Evolutionary conservation across 2,797 vertebrate genomes (phyloP).

Genomic region (Chrysocyon brachyurus): DNA sequence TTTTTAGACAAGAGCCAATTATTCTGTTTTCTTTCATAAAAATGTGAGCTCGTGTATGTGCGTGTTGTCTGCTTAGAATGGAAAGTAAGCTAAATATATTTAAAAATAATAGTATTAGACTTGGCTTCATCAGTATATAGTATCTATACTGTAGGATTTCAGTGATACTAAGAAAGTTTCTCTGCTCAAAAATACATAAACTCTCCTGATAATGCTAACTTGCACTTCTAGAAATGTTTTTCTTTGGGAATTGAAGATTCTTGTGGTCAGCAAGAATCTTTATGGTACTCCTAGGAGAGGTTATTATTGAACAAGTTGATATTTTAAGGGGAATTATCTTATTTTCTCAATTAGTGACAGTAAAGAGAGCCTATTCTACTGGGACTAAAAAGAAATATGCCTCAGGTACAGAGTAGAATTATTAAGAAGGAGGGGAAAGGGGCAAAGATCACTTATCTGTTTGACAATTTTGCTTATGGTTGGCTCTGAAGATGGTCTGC

Average conservation of each 20-base stretch:
- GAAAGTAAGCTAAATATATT: constrained; percentile 6
- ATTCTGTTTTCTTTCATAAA: background rate
- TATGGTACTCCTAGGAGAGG: background rate
- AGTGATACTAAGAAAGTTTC: background rate
- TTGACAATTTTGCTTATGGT: constrained; percentile 21
- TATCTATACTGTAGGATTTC: background rate
- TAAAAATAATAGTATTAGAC: background rate
- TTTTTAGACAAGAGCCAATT: background rate
- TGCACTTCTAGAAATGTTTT: constrained; percentile 26
- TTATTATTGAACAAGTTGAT: background rate
- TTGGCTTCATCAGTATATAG: background rate
- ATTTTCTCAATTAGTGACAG: constrained; percentile 60
- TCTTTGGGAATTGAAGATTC: constrained; percentile 36
- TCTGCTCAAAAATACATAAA: constrained; percentile 16
- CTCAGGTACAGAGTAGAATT: background rate
- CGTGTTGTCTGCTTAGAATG: background rate
- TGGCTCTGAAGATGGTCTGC: background rate
- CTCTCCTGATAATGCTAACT: background rate
- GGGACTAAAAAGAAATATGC: background rate
- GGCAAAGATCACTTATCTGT: background rate
- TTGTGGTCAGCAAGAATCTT: constrained; percentile 52
- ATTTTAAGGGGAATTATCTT: constrained; percentile 28
- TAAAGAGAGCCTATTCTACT: background rate
- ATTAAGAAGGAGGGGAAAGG: background rate
- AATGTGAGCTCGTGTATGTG: background rate